Conservation (phyloP, 2,797 vertebrate genomes). For the Sardinella longiceps region DNA sequence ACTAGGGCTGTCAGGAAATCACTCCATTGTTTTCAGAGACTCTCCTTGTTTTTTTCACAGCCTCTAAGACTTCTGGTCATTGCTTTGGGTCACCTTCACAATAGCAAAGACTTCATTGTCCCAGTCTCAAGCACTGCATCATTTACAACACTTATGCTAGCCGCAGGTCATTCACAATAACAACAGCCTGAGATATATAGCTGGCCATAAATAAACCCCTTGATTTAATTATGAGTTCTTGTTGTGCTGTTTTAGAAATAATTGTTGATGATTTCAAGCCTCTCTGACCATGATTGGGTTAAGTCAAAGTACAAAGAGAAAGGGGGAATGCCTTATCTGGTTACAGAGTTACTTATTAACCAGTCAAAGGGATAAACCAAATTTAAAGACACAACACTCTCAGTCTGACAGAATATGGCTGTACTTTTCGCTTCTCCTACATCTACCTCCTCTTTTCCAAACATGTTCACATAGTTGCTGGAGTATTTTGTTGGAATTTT, state of each 20-base stretch:
- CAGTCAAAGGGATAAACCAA: slow-evolving; percentile 54
- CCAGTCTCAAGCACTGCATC: background rate
- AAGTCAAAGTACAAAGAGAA: slow-evolving; percentile 27
- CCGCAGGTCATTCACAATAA: background rate
- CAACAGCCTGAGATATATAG: slow-evolving; percentile 18
- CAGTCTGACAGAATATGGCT: slow-evolving; percentile 74
- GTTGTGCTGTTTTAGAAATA: background rate
- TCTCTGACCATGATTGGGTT: background rate
- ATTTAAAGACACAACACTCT: slow-evolving; percentile 60
- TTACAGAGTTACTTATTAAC: slow-evolving; percentile 78
- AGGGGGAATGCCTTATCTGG: slow-evolving; percentile 55
- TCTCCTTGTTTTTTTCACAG: slow-evolving; percentile 66
- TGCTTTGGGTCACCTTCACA: slow-evolving; percentile 4
- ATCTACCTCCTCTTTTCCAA: slow-evolving; percentile 13
- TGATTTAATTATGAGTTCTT: background rate
- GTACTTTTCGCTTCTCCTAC: slow-evolving; percentile 57
- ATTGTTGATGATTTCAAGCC: background rate
- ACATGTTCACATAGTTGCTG: background rate
- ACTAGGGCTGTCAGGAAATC: slow-evolving; percentile 66
- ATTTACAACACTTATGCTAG: background rate
- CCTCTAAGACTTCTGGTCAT: background rate
- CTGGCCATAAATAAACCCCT: background rate
- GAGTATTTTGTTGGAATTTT: background rate
- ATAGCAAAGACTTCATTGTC: background rate
- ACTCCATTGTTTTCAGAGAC: slow-evolving; percentile 77